Evolutionary conservation across 2,113 vertebrate genomes (phyloP).

Genomic region (Alaudala cheleensis): DNA sequence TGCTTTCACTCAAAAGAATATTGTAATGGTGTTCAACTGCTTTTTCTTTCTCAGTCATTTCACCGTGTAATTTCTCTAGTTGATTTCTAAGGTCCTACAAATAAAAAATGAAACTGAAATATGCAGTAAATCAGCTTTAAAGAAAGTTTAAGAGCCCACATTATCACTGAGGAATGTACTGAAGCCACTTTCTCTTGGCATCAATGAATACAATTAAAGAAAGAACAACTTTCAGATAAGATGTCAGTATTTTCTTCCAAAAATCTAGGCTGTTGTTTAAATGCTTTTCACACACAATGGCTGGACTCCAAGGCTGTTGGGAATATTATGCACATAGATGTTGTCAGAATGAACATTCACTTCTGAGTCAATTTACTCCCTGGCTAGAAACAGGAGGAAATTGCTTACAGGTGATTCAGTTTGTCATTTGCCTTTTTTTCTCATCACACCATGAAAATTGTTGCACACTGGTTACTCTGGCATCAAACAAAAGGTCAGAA

Average conservation of each 20-base stretch:
- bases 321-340: not conserved
- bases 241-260: not conserved
- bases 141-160: not conserved
- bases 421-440: constrained; percentile 46
- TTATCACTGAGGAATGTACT: not conserved
- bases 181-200: not conserved
- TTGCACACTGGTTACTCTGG: not conserved
- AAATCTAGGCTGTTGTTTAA: not conserved
- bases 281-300: not conserved
- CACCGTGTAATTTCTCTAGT: constrained; percentile 85
- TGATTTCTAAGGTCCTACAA: constrained; percentile 88
- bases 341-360: not conserved
- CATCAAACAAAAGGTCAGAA: constrained; percentile 4
- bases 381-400: not conserved
- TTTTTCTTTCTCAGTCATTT: constrained; percentile 82
- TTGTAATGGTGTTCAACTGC: constrained; percentile 79
- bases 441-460: constrained; percentile 9
- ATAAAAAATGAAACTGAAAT: not conserved
- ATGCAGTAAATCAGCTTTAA: not conserved
- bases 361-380: constrained; percentile 22
- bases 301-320: not conserved
- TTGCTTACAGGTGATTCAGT: constrained; percentile 25
- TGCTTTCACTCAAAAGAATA: constrained; percentile 80
- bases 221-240: not conserved
- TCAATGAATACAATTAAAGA: not conserved